These are phyloP conservation scores for Cichladusa arquata DNA, from an alignment of 2,113 vertebrate species.

Conservation along the genomic window DNA sequence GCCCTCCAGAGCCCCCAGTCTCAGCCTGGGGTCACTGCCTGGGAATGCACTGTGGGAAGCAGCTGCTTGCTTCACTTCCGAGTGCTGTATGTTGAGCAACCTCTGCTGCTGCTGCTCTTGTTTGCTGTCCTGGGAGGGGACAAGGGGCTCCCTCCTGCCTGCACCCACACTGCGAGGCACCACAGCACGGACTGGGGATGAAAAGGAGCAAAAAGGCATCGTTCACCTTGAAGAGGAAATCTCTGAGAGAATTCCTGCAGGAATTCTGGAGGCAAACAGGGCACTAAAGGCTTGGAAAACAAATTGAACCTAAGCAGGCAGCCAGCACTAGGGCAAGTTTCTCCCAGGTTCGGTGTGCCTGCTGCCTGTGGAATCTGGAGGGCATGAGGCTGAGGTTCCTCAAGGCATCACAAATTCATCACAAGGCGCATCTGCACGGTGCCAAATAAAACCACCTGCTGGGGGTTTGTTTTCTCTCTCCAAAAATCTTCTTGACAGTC, in stretches of 20 bases:
- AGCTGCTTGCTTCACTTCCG: not conserved
- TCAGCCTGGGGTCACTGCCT: not conserved
- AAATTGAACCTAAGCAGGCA: not conserved
- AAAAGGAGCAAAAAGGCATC: fast-evolving
- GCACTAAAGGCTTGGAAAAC: not conserved
- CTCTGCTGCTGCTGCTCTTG: not conserved
- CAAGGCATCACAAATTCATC: not conserved
- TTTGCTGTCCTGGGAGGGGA: not conserved
- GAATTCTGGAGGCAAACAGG: not conserved
- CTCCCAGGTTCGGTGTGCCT: fast-evolving
- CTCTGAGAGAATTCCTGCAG: not conserved
- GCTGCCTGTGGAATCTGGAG: not conserved
- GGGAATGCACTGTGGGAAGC: fast-evolving
- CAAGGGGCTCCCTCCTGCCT: not conserved
- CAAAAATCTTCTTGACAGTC: not conserved
- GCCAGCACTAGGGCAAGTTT: not conserved
- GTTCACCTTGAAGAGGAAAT: fast-evolving
- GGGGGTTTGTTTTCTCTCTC: constrained; percentile 1
- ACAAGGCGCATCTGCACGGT: not conserved
- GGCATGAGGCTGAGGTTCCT: not conserved
- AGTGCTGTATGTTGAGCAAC: not conserved
- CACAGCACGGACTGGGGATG: fast-evolving
- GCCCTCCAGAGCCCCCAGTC: fast-evolving
- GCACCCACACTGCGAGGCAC: fast-evolving
- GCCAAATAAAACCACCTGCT: constrained; percentile 3